Percentiles rank a stretch among this genome's conserved stretches.
Evolutionary conservation across 2,113 vertebrate species (phyloP).

Genomic region (Lycaon pictus): DNA sequence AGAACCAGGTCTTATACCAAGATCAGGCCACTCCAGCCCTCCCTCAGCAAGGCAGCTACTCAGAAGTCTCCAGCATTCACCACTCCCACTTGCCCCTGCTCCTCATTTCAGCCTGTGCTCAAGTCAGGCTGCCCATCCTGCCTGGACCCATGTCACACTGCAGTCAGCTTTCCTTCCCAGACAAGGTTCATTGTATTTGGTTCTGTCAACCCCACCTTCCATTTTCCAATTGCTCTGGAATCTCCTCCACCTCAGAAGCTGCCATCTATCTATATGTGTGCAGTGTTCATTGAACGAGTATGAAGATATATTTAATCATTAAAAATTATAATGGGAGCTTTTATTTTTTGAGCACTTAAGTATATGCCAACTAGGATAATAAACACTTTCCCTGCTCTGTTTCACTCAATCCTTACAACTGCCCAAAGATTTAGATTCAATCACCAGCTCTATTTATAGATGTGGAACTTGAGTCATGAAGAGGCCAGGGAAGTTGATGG

Average conservation of each 20-base stretch:
- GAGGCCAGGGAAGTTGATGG: not conserved
- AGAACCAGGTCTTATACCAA: not conserved
- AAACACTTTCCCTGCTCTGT: not conserved
- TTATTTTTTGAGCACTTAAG: not conserved
- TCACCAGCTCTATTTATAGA: not conserved
- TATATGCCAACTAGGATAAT: not conserved
- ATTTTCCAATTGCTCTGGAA: not conserved
- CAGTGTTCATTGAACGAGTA: not conserved
- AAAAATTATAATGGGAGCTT: not conserved
- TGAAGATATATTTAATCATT: not conserved
- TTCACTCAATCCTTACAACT: not conserved
- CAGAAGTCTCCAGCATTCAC: not conserved
- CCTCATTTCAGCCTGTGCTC: not conserved
- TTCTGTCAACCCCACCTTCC: not conserved
- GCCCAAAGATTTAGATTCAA: not conserved
- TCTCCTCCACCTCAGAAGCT: not conserved
- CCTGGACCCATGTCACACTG: rapidly evolving
- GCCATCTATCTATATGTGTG: not conserved
- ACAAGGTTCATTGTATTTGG: not conserved
- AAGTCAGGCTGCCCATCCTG: not conserved
- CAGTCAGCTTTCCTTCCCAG: not conserved
- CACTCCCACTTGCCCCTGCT: not conserved
- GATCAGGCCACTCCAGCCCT: not conserved
- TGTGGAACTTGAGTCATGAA: not conserved
- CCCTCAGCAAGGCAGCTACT: not conserved